Evolutionary conservation across 2,113 vertebrate species (phyloP).

Genomic region (Macrotus californicus): DNA sequence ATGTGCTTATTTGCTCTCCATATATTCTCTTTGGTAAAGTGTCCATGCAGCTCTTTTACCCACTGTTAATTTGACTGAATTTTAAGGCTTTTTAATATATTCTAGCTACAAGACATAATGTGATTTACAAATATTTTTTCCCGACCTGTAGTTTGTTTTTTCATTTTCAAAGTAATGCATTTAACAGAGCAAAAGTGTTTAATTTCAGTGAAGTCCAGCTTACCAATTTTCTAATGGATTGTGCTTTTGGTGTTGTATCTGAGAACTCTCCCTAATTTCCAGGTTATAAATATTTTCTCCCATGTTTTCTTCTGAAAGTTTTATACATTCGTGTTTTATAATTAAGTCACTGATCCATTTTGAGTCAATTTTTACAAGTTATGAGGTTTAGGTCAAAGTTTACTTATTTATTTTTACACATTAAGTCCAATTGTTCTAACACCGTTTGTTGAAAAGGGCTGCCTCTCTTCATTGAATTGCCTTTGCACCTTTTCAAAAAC

Average conservation of each 20-base stretch:
- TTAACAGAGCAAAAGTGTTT: background rate
- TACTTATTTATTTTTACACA: conserved; percentile 5
- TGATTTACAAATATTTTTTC: background rate
- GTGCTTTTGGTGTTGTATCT: background rate
- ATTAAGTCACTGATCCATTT: background rate
- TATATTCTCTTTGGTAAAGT: background rate
- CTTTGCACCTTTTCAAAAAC: background rate
- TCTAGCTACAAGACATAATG: background rate
- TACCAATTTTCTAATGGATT: background rate
- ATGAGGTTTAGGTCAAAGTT: background rate
- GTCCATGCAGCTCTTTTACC: background rate
- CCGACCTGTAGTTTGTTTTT: background rate
- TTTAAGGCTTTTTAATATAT: background rate
- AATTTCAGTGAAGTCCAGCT: background rate
- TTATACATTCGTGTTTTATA: background rate
- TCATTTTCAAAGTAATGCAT: background rate
- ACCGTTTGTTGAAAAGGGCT: background rate
- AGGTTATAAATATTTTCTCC: background rate
- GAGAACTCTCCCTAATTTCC: background rate
- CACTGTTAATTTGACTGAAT: conserved; percentile 16
- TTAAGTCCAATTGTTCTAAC: background rate
- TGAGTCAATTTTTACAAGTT: background rate
- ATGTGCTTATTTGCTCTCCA: background rate
- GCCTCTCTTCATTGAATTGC: background rate
- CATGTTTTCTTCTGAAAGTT: background rate